These are phyloP conservation scores for Dolichallabes microphthalmus DNA, from an alignment of 2,113 vertebrate species.

Conservation along the genomic window DNA sequence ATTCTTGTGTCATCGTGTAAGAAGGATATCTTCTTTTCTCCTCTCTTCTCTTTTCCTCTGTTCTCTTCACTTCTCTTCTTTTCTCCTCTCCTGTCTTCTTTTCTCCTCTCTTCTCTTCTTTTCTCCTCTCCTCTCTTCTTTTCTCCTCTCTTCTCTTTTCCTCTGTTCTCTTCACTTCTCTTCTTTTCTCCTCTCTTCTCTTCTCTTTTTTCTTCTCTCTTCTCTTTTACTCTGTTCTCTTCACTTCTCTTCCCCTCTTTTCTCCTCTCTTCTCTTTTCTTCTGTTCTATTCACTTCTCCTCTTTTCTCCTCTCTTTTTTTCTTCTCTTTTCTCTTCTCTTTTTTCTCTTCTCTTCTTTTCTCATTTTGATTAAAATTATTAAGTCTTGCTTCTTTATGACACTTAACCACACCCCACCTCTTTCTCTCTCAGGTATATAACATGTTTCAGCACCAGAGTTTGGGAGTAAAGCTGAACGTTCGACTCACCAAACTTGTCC, in stretches of 20 bases:
- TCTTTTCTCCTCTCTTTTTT: not conserved
- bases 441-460: conserved; percentile 94
- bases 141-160: no score
- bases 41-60: not conserved
- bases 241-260: no score
- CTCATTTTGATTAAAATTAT: not conserved
- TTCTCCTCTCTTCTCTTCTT: not conserved
- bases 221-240: no score
- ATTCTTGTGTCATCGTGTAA: not conserved
- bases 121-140: no score
- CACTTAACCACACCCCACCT: not conserved
- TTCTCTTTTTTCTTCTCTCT: no score
- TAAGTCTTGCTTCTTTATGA: not conserved
- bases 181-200: no score
- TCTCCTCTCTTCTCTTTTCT: not conserved
- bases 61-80: not conserved
- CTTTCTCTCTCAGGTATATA: conserved; percentile 81
- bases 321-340: not conserved
- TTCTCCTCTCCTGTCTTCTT: not conserved
- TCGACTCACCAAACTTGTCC: conserved; percentile 88
- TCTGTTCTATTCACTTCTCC: not conserved
- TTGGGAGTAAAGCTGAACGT: conserved; percentile 88
- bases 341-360: not conserved
- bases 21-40: not conserved
- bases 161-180: no score